These are phyloP conservation scores for Diarsia brunnea DNA, from an alignment of 2,888 invertebrate species.

Conservation along the genomic window DNA sequence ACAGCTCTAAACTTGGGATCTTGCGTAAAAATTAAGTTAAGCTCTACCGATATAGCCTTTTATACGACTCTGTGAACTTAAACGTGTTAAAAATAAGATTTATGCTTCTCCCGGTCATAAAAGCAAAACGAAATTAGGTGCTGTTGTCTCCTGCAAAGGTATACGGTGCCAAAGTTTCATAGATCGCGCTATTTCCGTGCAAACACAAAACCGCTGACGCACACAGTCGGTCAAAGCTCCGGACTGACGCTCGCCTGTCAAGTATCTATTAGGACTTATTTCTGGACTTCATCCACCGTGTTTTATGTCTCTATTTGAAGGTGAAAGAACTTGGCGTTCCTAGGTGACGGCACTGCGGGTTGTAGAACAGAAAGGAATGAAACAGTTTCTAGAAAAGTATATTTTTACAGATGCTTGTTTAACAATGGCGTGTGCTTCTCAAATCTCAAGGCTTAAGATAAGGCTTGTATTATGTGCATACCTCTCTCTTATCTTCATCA, in stretches of 20 bases:
- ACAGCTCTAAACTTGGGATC: conserved; percentile 28
- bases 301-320: conserved; percentile 59
- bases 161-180: conserved; percentile 83
- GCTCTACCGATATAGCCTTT: conserved; percentile 12
- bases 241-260: conserved; percentile 69
- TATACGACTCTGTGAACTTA: conserved; percentile 5
- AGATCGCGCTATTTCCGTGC: conserved; percentile 81
- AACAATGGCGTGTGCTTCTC: conserved; percentile 16
- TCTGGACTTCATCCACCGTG: conserved; percentile 64
- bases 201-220: conserved; percentile 70
- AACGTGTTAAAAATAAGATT: conserved; percentile 60
- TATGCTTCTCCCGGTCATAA: conserved; percentile 68
- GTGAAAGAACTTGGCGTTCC: conserved; percentile 63
- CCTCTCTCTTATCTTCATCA: conserved; percentile 30
- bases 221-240: conserved; percentile 79
- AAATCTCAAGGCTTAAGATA: conserved; percentile 28
- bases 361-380: conserved; percentile 8
- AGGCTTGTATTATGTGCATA: conserved; percentile 25
- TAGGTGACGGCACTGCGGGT: conserved; percentile 23
- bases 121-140: conserved; percentile 71
- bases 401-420: conserved; percentile 9
- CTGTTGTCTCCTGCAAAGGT: conserved; percentile 82
- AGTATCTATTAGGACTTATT: conserved; percentile 68
- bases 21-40: conserved; percentile 33
- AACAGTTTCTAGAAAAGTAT: conserved; percentile 20